These are phyloP conservation scores for Xyliphius kryptos DNA, from an alignment of 2,113 vertebrate species.

Conservation along the genomic window DNA sequence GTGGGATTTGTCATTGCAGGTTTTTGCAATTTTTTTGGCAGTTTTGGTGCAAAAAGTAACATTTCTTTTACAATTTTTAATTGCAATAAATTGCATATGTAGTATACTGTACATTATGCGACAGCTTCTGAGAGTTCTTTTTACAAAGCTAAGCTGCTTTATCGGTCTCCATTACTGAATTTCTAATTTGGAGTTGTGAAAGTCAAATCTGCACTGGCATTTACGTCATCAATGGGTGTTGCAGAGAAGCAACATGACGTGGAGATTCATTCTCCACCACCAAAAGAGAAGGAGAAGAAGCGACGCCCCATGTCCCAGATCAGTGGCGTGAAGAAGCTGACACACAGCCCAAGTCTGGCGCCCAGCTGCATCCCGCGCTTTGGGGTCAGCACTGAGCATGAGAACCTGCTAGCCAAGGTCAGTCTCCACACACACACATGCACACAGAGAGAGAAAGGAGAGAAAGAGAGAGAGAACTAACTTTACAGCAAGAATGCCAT, in stretches of 20 bases:
- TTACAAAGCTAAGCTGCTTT: too few relatives aligned
- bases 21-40: too few relatives aligned
- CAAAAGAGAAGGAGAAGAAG: constrained; percentile 77
- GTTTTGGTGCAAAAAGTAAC: too few relatives aligned
- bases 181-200: too few relatives aligned
- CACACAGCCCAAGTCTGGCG: constrained; percentile 59
- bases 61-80: too few relatives aligned
- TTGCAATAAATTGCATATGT: too few relatives aligned
- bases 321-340: constrained; percentile 71
- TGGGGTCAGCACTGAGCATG: constrained; percentile 76
- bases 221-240: constrained; percentile 6
- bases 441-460: neutral
- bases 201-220: neutral
- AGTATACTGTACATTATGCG: too few relatives aligned
- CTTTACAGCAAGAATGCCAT: too few relatives aligned
- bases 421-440: constrained; percentile 5
- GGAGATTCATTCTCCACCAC: constrained; percentile 67
- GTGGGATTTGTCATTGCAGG: too few relatives aligned
- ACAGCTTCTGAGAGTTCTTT: too few relatives aligned
- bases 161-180: too few relatives aligned
- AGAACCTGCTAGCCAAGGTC: constrained; percentile 77
- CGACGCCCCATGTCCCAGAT: constrained; percentile 80
- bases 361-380: constrained; percentile 73
- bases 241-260: constrained; percentile 86
- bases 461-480: neutral